phyloP scores from a whole-genome alignment of 2,888 invertebrate genomes.

The Acanthoscelides obtectus region DNA sequence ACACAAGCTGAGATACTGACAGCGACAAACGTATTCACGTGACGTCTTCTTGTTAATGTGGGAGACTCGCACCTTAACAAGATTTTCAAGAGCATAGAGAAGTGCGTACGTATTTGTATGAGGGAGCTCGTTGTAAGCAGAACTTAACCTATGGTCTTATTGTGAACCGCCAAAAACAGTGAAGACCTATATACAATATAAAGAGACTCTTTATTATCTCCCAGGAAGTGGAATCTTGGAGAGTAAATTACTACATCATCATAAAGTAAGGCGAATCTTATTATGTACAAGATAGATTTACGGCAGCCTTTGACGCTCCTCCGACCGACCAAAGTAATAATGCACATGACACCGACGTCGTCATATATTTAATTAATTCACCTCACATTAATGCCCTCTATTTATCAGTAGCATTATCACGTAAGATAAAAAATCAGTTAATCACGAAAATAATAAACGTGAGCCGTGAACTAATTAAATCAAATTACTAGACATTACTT shows the following conservation, averaged over 20 bases:
- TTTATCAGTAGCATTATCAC: neutral
- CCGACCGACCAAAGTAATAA: neutral
- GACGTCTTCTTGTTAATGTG: no score
- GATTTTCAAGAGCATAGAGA: no score
- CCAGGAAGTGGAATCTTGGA: neutral
- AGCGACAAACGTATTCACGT: no score
- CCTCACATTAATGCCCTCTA: neutral
- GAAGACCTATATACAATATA: no score
- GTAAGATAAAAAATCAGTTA: slow-evolving; percentile 17
- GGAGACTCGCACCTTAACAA: no score
- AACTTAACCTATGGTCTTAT: no score
- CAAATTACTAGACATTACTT: slow-evolving; percentile 26
- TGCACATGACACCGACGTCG: neutral
- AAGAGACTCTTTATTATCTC: no score
- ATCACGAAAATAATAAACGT: slow-evolving; percentile 19
- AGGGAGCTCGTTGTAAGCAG: no score
- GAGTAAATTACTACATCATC: neutral
- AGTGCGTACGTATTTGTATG: no score
- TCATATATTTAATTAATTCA: neutral
- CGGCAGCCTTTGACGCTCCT: neutral
- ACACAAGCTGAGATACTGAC: no score
- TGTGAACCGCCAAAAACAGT: no score
- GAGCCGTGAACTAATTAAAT: slow-evolving; percentile 28
- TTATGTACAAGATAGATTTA: neutral
- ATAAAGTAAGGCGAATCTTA: neutral